Conservation (phyloP, 2,797 vertebrate genomes). For the Odontamblyopus lacepedii region DNA sequence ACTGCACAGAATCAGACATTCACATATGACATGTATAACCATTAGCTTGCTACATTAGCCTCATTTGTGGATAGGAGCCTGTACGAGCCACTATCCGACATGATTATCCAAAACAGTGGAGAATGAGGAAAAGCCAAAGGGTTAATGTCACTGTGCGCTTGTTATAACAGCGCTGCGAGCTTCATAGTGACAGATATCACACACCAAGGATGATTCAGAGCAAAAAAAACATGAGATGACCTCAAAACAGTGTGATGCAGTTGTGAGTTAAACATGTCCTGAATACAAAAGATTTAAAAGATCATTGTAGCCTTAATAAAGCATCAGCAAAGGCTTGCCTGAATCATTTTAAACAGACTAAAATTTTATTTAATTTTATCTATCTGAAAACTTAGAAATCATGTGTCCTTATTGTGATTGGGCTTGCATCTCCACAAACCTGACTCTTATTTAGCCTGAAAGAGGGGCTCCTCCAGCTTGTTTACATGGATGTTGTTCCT, state of each 20-base stretch:
- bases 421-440: too few species aligned
- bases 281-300: not conserved
- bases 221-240: constrained; percentile 35
- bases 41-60: constrained; percentile 41
- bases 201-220: constrained; percentile 41
- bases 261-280: constrained; percentile 15
- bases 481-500: too few species aligned
- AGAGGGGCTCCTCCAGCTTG: too few species aligned
- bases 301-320: too few species aligned
- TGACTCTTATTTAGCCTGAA: too few species aligned
- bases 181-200: constrained; percentile 70
- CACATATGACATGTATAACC: constrained; percentile 65
- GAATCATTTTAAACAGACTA: too few species aligned
- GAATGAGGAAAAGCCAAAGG: constrained; percentile 58
- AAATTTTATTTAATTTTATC: too few species aligned
- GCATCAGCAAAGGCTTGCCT: too few species aligned
- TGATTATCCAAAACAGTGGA: constrained; percentile 29
- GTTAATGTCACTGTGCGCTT: constrained; percentile 69
- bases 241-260: constrained; percentile 32
- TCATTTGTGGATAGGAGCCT: constrained; percentile 19
- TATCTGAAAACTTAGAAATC: too few species aligned
- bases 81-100: constrained; percentile 6
- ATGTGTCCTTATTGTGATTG: too few species aligned
- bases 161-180: constrained; percentile 75
- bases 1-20: constrained; percentile 66